Conservation (phyloP, 2,888 invertebrate species). For the Ophioninae sp. region DNA sequence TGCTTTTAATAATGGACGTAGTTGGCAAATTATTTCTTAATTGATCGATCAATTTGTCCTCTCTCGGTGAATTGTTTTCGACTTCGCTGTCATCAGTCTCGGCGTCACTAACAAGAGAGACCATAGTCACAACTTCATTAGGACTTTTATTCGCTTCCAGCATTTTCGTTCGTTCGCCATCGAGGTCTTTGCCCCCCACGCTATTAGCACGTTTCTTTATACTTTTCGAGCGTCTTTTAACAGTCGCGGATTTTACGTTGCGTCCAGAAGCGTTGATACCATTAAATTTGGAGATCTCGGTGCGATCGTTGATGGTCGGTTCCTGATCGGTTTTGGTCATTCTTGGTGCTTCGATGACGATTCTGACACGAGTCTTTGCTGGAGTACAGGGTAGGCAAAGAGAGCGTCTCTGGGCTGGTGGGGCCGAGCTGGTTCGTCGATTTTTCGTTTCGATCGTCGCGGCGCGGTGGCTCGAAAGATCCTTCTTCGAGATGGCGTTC, state of each 20-base stretch:
- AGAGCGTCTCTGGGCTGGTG: slow-evolving; percentile 68
- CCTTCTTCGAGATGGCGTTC: not conserved
- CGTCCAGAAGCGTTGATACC: slow-evolving; percentile 8
- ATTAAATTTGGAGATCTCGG: slow-evolving; percentile 20
- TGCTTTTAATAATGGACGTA: slow-evolving; percentile 77
- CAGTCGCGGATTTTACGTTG: slow-evolving; percentile 71
- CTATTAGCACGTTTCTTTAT: slow-evolving; percentile 72
- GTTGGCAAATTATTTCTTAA: slow-evolving; percentile 77
- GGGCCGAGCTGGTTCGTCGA: slow-evolving; percentile 75
- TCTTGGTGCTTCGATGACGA: slow-evolving; percentile 72
- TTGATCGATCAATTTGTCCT: slow-evolving; percentile 77
- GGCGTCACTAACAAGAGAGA: slow-evolving; percentile 86
- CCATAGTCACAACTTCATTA: slow-evolving; percentile 84
- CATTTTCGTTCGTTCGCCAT: slow-evolving; percentile 60
- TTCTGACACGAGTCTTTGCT: slow-evolving; percentile 69
- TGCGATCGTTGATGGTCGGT: not conserved
- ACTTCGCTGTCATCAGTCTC: slow-evolving; percentile 84
- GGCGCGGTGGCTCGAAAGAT: slow-evolving; percentile 3
- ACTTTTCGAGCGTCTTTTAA: slow-evolving; percentile 75
- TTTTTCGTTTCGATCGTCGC: slow-evolving; percentile 39
- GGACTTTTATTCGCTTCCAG: slow-evolving; percentile 50
- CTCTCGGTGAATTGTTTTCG: slow-evolving; percentile 74
- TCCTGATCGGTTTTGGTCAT: slow-evolving; percentile 39
- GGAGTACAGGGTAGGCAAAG: slow-evolving; percentile 31
- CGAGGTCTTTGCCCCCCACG: slow-evolving; percentile 54